These are phyloP conservation scores for Hemicentrotus pulcherrimus DNA, from an alignment of 35 echinoderm and acorn worm genomes.

Conservation along the genomic window DNA sequence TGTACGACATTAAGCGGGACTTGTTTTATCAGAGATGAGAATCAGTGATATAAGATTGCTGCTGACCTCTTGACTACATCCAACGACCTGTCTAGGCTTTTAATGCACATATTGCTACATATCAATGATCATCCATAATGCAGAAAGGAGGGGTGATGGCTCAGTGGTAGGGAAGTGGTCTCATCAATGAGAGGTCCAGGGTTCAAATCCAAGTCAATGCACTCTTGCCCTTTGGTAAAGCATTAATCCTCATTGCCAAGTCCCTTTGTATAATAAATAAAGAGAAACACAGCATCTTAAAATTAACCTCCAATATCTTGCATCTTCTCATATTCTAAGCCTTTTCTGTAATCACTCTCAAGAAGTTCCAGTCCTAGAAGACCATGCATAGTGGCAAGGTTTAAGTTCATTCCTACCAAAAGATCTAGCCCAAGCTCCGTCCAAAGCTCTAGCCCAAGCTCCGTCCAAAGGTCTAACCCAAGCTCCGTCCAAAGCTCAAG, in stretches of 20 bases:
- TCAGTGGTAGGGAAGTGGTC: no score
- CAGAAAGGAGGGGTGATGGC: not conserved
- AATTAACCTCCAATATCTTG: no score
- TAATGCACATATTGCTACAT: not conserved
- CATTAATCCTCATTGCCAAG: no score
- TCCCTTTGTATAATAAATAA: no score
- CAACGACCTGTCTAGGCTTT: not conserved
- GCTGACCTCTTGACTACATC: not conserved
- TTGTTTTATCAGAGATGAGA: slow-evolving; percentile 4
- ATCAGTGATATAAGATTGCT: slow-evolving; percentile 3
- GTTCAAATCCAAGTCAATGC: no score
- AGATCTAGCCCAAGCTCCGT: not conserved
- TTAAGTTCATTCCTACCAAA: not conserved
- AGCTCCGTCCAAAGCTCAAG: not conserved
- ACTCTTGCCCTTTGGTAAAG: no score
- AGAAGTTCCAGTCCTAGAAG: not conserved
- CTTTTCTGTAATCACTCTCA: not conserved
- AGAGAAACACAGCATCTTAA: no score
- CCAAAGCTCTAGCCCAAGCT: not conserved
- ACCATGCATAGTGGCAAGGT: not conserved
- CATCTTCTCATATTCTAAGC: no score
- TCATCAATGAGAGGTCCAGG: no score
- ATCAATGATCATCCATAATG: not conserved
- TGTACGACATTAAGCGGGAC: slow-evolving; percentile 27
- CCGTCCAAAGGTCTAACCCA: not conserved